Base-by-base conservation (phyloP, 92 coral and sea anemone genomes). In the Parazoanthus atlanticus region DNA sequence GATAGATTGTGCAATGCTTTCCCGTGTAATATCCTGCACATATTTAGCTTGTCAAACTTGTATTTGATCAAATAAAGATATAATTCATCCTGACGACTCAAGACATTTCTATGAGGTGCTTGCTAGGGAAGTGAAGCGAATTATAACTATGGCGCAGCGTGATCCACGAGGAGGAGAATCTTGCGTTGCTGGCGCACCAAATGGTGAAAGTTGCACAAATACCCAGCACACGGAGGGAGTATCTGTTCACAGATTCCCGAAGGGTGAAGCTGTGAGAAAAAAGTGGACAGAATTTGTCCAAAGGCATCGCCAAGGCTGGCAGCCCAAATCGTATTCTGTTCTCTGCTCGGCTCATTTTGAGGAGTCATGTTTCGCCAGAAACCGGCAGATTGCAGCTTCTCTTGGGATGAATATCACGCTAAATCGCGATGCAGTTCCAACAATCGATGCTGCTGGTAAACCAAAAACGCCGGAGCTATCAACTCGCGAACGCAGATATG, bases 351-450 rank as follows among this genome's bases (percentile, higher is more conserved):
- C 74, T 25, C 83, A 86, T 54, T 86, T 86, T n/a, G 89, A 74
- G 7, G 89, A 86, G 69, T 86, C 82, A 25, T 86, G 74, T 31
- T 86, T 74, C 72, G 47, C 70, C 49, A 41, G 7, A 17, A 86
- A 86, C 81, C 64, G 43, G 8, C 25, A 58, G 29, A 86, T 86
- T 54, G 82, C 89, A 16, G 82, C 89, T 86, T 86, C 89, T 7
- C 89, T 86, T 25, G 75, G 89, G 12, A 43, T 86, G 25, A 74
- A 76, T 29, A 56, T 29, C 49, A 52, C 40, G 41, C 43, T 86
- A 21, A 75, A 52, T 7, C 75, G 36, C 13, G 89, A 86, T 74
- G 82, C 83, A 0, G 69, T 86, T 23, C 83, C 83, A 30, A 86
- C 83, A 76, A 74, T 75, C 49, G 89, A 86, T 66, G 81, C 49